phyloP scores from a whole-genome alignment of 2,888 invertebrate genomes.

The Papilio elwesi region DNA sequence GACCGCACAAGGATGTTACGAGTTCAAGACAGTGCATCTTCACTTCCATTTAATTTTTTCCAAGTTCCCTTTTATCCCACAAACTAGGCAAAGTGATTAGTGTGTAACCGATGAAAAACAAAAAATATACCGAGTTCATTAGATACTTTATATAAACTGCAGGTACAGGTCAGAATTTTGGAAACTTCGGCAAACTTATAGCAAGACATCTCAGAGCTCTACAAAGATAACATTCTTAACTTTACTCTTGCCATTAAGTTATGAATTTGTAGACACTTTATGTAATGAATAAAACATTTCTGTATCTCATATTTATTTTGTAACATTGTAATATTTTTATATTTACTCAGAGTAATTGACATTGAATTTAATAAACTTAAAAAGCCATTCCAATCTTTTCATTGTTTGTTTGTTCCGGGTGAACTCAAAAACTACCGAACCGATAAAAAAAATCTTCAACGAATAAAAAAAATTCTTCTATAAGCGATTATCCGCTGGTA shows the following conservation, averaged over 20 bases:
- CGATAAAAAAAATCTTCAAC: no score
- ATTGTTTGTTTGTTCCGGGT: no score
- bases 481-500: no score
- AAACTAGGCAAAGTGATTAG: constrained; percentile 13
- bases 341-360: no score
- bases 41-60: constrained; percentile 14
- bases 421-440: no score
- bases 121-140: neutral
- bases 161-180: no score
- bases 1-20: constrained; percentile 29
- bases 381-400: no score
- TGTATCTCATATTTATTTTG: no score
- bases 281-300: neutral
- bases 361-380: no score
- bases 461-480: no score
- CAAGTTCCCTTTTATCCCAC: constrained; percentile 6
- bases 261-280: neutral
- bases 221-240: neutral
- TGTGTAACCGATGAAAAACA: neutral
- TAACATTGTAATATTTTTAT: no score
- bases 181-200: neutral
- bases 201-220: neutral
- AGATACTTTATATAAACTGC: no score
- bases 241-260: neutral
- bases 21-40: constrained; percentile 23